These are phyloP conservation scores for Tupaia chinensis DNA, from an alignment of 2,113 vertebrate species.

Conservation along the genomic window DNA sequence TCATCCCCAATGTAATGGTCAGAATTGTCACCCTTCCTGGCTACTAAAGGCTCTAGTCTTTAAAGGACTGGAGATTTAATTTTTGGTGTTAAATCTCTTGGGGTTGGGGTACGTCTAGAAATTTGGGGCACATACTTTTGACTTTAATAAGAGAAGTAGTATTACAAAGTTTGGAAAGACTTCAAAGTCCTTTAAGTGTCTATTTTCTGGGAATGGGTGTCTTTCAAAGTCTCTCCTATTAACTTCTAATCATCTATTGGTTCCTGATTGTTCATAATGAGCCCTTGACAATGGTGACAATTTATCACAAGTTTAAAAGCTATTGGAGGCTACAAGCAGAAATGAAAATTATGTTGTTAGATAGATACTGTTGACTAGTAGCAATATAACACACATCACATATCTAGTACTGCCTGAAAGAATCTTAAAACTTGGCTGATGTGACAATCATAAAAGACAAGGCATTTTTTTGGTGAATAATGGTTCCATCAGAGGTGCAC, in stretches of 20 bases:
- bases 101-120: background rate
- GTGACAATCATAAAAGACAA: background rate
- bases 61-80: background rate
- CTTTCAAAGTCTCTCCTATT: background rate
- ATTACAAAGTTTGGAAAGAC: background rate
- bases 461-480: background rate
- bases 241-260: background rate
- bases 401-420: background rate
- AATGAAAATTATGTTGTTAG: background rate
- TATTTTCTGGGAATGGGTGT: background rate
- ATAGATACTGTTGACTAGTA: background rate
- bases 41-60: background rate
- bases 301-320: conserved; percentile 8
- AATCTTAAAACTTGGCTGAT: background rate
- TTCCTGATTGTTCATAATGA: background rate
- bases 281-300: background rate
- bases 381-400: background rate
- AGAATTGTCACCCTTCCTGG: background rate
- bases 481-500: background rate
- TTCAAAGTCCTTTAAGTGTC: background rate
- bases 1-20: background rate
- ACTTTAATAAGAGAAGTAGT: background rate
- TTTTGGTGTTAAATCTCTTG: background rate
- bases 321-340: background rate
- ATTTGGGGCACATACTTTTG: background rate